phyloP scores from a whole-genome alignment of 2,797 vertebrate species.

The Psittacula derbiana region DNA sequence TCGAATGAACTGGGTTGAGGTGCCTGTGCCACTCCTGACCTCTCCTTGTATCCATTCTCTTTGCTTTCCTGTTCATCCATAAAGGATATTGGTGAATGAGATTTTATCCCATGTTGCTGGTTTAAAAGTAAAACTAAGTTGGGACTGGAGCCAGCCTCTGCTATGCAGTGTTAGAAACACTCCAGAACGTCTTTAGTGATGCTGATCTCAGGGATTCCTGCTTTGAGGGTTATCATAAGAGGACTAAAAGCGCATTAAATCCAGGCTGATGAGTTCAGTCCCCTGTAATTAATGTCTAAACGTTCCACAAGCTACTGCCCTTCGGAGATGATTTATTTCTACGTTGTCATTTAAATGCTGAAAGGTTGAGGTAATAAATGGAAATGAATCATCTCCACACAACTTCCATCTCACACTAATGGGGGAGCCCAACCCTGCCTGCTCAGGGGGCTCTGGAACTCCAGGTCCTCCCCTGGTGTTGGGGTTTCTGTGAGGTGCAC shows the following conservation, averaged over 20 bases:
- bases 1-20: not conserved
- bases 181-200: not conserved
- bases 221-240: constrained; percentile 1
- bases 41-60: fast-evolving
- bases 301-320: constrained; percentile 2
- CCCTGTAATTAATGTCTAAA: constrained; percentile 44
- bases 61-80: fast-evolving
- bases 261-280: constrained; percentile 29
- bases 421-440: not conserved
- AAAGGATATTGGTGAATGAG: fast-evolving
- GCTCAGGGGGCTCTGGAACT: not conserved
- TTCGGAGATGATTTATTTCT: constrained; percentile 39
- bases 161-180: not conserved
- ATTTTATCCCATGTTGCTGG: not conserved
- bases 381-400: not conserved
- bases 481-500: not conserved
- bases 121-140: not conserved
- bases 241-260: constrained; percentile 3
- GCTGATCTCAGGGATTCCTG: not conserved
- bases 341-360: constrained; percentile 23
- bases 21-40: fast-evolving
- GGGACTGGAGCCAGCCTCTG: not conserved
- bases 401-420: not conserved
- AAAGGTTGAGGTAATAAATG: constrained; percentile 37
- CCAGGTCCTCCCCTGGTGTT: not conserved